These are phyloP conservation scores for Procavia capensis DNA, from an alignment of 2,113 vertebrate species.

Conservation along the genomic window DNA sequence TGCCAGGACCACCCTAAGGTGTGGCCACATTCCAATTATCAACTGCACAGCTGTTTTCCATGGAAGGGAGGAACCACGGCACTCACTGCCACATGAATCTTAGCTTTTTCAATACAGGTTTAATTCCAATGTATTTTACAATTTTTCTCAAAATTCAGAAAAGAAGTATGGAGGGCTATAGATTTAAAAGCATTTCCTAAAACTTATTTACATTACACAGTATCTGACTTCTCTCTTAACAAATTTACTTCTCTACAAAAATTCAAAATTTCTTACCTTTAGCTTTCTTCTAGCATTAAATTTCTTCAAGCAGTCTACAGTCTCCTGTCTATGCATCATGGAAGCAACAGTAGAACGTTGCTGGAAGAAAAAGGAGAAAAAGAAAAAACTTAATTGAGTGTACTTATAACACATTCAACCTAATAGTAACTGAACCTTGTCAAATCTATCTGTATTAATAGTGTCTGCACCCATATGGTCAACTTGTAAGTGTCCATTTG, in stretches of 20 bases:
- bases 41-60: background rate
- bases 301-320: constrained; percentile 98
- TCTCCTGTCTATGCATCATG: constrained; percentile 99
- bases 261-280: constrained; percentile 88
- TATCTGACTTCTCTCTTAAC: background rate
- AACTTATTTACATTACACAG: background rate
- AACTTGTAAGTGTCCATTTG: background rate
- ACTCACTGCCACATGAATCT: background rate
- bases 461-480: background rate
- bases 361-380: constrained; percentile 83
- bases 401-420: background rate
- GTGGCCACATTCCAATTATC: background rate
- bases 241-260: background rate
- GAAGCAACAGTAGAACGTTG: constrained; percentile 99
- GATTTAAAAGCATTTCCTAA: background rate
- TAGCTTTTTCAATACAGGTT: background rate
- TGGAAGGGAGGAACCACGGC: background rate
- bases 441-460: background rate
- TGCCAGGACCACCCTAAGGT: too few species aligned
- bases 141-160: background rate
- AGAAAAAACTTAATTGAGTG: background rate
- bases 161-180: background rate
- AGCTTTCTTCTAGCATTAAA: constrained; percentile 98
- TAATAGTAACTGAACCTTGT: background rate
- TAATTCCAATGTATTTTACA: background rate